Evolutionary conservation across 1,140 invertebrate genomes (phyloP), one percentile per base, ranked within the genome.

Genomic region (Oncopeltus fasciatus): DNA sequence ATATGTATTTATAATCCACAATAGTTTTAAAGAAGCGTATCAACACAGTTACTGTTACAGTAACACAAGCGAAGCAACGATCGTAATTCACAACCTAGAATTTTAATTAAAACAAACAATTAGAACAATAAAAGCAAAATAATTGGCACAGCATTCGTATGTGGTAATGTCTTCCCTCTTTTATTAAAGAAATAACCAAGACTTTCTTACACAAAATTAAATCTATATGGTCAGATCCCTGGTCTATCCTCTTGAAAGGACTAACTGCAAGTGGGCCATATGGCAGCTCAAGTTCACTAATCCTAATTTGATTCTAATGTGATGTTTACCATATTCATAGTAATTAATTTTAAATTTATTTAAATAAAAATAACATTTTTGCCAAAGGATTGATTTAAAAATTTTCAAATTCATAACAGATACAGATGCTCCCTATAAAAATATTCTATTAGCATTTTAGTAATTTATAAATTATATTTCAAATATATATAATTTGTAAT

Each of bases 61-160:
- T 53, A 47, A 43, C 53, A 31, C 9, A 33, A 57, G 56, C 53
- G 28, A 43, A 53, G 27, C 49, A 18, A 57, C 43, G 47, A 43
- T 14, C 47, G 61, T 38, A 26, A 31, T 57, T 18, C 21, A 43
- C 58, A 46, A 38, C 26, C 31, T 47, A 38, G 28, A 31, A 26
- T 49, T 24, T 26, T 27, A 16, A 18, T 51, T 53, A 24, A 53
- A 53, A 24, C 21, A 53, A 12, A 47, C 33, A 64, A 44, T 44
- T 63, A 27, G 43, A 31, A 31, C 16, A 59, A 46, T 58, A 38
- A 59, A 51, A 59, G 43, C 16, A 27, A 44, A 59, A 59, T 51
- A 49, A 64, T 64, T 64, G 57, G 57, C 62, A 64, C 62, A 64
- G 58, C 62, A 62, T 38, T 57, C 21, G 43, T 28, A 63, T 21